Percentiles rank a stretch among this genome's conserved stretches.
Evolutionary conservation across 2,888 invertebrate genomes (phyloP).

Genomic region (Agrochola circellaris): DNA sequence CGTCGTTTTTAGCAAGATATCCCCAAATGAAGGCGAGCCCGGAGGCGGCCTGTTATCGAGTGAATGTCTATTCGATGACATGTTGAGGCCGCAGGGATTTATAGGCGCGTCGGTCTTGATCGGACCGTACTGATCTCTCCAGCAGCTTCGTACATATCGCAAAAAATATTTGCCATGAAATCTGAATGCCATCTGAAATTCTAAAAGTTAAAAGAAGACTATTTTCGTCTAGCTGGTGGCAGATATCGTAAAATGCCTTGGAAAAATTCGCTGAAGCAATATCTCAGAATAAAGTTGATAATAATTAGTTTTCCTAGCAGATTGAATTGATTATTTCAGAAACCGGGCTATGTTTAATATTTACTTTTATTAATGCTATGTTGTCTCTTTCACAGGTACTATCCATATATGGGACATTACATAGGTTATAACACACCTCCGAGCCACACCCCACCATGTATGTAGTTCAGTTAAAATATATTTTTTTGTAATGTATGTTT

Average conservation of each 20-base stretch:
- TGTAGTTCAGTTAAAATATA: slow-evolving; percentile 69
- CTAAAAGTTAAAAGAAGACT: neutral
- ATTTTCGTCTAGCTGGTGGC: neutral
- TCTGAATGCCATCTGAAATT: neutral
- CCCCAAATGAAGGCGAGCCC: neutral
- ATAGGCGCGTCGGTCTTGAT: neutral
- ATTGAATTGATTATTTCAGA: neutral
- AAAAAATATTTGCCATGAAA: neutral
- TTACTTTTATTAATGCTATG: slow-evolving; percentile 8
- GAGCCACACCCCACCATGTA: slow-evolving; percentile 83
- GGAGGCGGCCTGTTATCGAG: neutral
- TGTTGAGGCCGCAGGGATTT: neutral
- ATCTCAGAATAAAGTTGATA: neutral
- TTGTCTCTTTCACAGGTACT: slow-evolving; percentile 77
- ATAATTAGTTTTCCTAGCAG: neutral
- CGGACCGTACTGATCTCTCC: neutral
- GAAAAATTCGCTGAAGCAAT: neutral
- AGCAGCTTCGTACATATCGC: neutral
- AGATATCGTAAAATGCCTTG: neutral
- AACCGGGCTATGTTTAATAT: neutral
- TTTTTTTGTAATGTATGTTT: slow-evolving; percentile 29
- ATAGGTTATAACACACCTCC: slow-evolving; percentile 82
- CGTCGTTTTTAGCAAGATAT: neutral
- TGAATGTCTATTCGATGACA: neutral
- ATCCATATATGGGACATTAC: slow-evolving; percentile 82